Evolutionary conservation across 2,113 vertebrate genomes (phyloP).

Genomic region (Circaetus cinerascens): DNA sequence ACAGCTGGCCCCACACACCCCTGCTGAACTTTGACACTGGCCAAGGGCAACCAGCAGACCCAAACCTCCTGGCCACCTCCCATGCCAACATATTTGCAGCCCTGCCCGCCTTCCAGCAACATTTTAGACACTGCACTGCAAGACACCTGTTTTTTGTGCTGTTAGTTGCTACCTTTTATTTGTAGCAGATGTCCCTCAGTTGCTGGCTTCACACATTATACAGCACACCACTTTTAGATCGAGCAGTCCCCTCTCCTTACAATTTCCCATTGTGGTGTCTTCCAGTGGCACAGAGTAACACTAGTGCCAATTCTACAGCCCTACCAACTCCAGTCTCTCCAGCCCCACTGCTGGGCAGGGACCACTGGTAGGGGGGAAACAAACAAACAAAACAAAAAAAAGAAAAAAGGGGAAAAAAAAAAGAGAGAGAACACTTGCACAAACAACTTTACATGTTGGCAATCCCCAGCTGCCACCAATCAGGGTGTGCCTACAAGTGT

Average conservation of each 20-base stretch:
- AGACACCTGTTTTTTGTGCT: background rate
- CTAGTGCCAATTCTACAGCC: background rate
- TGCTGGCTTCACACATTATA: background rate
- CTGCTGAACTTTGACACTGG: background rate
- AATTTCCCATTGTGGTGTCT: background rate
- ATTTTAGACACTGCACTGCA: background rate
- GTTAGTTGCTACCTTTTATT: background rate
- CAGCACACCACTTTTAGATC: background rate
- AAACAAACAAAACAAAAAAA: background rate
- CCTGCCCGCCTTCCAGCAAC: background rate
- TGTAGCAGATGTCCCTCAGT: background rate
- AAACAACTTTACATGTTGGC: background rate
- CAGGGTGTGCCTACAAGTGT: background rate
- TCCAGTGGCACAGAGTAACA: background rate
- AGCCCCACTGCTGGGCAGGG: background rate
- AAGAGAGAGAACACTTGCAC: background rate
- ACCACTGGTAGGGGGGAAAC: background rate
- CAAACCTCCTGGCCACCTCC: background rate
- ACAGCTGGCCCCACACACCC: too few species aligned
- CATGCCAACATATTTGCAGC: background rate
- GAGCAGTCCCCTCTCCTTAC: background rate
- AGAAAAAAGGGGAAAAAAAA: accelerated
- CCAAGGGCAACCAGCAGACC: background rate
- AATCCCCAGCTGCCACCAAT: background rate
- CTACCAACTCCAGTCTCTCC: background rate